A percentile compares a stretch with the other conserved stretches of the same genome.
These are phyloP conservation scores for Malacoctenus gilli DNA, from an alignment of 2,797 vertebrate species.

Conservation along the genomic window DNA sequence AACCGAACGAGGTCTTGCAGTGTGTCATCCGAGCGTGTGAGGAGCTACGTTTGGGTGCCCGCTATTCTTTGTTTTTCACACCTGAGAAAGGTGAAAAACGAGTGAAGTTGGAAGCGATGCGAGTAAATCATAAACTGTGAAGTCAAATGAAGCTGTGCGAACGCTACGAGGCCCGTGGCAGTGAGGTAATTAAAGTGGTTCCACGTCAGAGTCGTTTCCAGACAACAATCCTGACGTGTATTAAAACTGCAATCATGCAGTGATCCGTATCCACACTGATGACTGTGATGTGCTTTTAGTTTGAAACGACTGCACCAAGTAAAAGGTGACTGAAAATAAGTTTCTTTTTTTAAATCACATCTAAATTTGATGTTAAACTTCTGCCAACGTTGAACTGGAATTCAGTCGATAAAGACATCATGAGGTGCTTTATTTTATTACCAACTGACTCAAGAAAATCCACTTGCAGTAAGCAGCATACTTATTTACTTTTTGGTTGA, in stretches of 20 bases:
- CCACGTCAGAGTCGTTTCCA: neutral
- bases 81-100: neutral
- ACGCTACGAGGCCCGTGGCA: too few relatives aligned
- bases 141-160: too few relatives aligned
- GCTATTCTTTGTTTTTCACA: neutral
- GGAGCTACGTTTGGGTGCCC: neutral
- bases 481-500: constrained; percentile 1
- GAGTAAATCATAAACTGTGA: constrained; percentile 6
- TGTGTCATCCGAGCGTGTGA: neutral
- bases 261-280: too few relatives aligned
- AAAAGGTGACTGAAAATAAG: too few relatives aligned
- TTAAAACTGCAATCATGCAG: neutral
- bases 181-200: neutral
- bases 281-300: too few relatives aligned
- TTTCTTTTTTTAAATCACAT: too few relatives aligned
- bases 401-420: neutral
- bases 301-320: too few relatives aligned
- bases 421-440: neutral
- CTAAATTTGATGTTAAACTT: neutral
- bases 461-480: neutral
- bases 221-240: neutral
- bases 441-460: neutral
- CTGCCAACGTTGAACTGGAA: neutral
- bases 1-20: constrained; percentile 54
- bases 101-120: too few relatives aligned